Conservation (phyloP, 2,797 vertebrate species). For the Sorex maritimensis region DNA sequence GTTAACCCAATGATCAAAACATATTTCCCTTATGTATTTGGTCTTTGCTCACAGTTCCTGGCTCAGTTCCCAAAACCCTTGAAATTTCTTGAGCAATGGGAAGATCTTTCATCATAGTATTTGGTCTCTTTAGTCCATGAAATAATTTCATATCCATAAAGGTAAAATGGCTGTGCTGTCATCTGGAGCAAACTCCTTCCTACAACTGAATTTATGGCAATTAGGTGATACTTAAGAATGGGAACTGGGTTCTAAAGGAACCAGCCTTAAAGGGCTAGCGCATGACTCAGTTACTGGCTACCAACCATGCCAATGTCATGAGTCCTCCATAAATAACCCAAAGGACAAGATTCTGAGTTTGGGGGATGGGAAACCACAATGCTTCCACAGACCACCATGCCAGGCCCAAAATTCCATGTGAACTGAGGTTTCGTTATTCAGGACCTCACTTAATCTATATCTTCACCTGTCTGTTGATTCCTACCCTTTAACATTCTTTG, state of each 20-base stretch:
- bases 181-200: background rate
- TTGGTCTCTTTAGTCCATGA: background rate
- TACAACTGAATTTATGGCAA: background rate
- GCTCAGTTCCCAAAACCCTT: background rate
- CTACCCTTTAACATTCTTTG: background rate
- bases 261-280: background rate
- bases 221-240: background rate
- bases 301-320: background rate
- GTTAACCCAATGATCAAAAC: background rate
- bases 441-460: background rate
- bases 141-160: background rate
- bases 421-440: background rate
- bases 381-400: rapidly evolving
- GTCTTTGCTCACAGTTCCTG: background rate
- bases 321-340: background rate
- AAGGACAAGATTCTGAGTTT: background rate
- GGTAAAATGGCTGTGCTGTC: background rate
- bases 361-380: background rate
- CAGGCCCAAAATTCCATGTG: background rate
- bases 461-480: background rate
- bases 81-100: background rate
- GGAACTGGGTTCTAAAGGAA: background rate
- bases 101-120: background rate
- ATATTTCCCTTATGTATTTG: background rate
- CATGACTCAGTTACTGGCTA: background rate